phyloP scores from a whole-genome alignment of 2,888 invertebrate genomes.

The Fabriciana adippe region DNA sequence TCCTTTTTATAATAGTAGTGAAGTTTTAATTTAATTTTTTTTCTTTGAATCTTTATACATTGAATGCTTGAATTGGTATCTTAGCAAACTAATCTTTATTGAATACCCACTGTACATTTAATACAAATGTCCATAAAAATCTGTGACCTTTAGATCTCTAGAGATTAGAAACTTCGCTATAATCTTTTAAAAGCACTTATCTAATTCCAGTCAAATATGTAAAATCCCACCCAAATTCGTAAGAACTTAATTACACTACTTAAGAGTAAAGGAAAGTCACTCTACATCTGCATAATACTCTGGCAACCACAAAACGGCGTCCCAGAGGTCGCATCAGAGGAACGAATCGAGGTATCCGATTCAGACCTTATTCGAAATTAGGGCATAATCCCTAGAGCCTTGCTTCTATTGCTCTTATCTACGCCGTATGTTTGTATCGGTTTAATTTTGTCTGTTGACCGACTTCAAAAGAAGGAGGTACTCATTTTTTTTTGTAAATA shows the following conservation, averaged over 20 bases:
- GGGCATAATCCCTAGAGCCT: conserved; percentile 32
- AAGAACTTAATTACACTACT: conserved; percentile 13
- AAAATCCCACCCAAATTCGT: neutral
- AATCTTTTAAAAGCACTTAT: too few species aligned
- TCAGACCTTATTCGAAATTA: conserved; percentile 37
- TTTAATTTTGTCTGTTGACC: conserved; percentile 16
- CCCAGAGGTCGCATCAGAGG: conserved; percentile 33
- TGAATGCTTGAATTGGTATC: too few species aligned
- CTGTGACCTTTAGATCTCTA: too few species aligned
- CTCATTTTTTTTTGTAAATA: neutral
- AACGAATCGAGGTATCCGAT: conserved; percentile 27
- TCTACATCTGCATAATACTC: conserved; percentile 29
- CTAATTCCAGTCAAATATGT: too few species aligned
- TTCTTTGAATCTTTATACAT: too few species aligned
- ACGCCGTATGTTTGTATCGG: conserved; percentile 22
- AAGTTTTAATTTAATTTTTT: too few species aligned
- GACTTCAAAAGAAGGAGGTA: neutral
- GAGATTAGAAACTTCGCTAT: too few species aligned
- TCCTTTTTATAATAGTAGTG: too few species aligned
- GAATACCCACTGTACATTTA: too few species aligned
- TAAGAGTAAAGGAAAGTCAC: conserved; percentile 10
- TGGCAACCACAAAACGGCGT: conserved; percentile 32
- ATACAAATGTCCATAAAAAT: too few species aligned
- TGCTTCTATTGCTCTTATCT: conserved; percentile 30
- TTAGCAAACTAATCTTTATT: too few species aligned